Evolutionary conservation across 2,888 invertebrate species (phyloP), one percentile per base, ranked within the genome.

Genomic region (Abrostola triplasia): DNA sequence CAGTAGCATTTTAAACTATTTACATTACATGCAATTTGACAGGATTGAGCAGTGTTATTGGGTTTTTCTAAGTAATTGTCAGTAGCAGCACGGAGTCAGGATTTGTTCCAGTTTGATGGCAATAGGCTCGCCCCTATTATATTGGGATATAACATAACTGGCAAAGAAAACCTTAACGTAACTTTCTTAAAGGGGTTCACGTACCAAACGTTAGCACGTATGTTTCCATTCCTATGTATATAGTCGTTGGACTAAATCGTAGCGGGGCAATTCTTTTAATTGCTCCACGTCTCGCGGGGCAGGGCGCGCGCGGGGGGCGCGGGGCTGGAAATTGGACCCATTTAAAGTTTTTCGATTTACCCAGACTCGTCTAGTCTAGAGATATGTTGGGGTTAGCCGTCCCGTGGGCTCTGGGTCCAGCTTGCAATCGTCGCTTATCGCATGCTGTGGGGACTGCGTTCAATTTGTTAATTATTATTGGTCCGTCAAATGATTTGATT

Each of bases 271-370:
- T 92, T 91, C 89, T 90, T 91, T 92, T 92, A 92, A 92, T 92
- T 92, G 92, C 88, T 80, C 84, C 87, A 85, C 89, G 91, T 91
- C 92, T 85, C 88, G 70, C 71, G 82, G 80, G 76, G 75, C 70
- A 67, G 57, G 51, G 64, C 24, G 4, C 13, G 44, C 13, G 44
- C 13, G 44, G 12, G 69, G 55, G 67, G 37, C 41, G 57, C 72
- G 70, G 61, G 62, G 67, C 72, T 83, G 78, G 83, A 87, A 88
- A 90, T 89, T 87, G 89, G 88, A 85, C 78, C 88, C 87, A 90
- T 92, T 92, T 90, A 92, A 93, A 92, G 91, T 93, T 93, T 92
- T 92, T 91, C 92, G 88, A 92, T 92, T 92, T 92, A 86, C 88
- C 76, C 85, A 81, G 84, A 85, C 86, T 84, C 81, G 86, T 82